A percentile compares a stretch with the other conserved stretches of the same genome.
Conservation (phyloP, 2,888 invertebrate species). For the Hetaerina titia region DNA sequence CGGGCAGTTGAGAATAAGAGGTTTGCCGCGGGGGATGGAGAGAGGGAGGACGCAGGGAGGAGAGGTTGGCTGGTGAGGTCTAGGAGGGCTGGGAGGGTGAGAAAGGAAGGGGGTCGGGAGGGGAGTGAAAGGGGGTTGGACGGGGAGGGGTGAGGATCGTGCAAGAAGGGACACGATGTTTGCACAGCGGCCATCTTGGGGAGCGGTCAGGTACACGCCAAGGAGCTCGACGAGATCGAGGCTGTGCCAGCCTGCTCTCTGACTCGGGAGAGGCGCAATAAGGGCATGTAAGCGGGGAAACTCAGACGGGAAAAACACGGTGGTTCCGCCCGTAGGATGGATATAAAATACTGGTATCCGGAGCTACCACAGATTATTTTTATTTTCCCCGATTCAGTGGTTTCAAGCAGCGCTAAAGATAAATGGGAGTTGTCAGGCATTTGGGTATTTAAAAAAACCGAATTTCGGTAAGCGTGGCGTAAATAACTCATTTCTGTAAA, state of each 20-base stretch:
- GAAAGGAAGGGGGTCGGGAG: neutral
- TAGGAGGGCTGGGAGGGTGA: neutral
- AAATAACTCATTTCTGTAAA: too few relatives aligned
- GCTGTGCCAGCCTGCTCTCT: neutral
- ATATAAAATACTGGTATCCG: neutral
- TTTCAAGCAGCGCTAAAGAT: too few relatives aligned
- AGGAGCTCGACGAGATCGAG: neutral
- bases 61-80: neutral
- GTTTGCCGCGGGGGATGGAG: neutral
- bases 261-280: neutral
- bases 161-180: slow-evolving; percentile 46
- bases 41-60: neutral
- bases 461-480: too few relatives aligned
- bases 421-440: too few relatives aligned
- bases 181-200: slow-evolving; percentile 58
- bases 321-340: neutral
- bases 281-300: neutral
- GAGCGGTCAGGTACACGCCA: slow-evolving; percentile 20
- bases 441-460: too few relatives aligned
- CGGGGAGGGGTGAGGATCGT: neutral
- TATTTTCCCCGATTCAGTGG: too few relatives aligned
- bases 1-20: neutral
- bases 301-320: neutral
- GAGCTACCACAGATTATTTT: neutral
- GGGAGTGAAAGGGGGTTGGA: neutral